Conservation (phyloP, 2,888 invertebrate genomes). For the Rhingia campestris region DNA sequence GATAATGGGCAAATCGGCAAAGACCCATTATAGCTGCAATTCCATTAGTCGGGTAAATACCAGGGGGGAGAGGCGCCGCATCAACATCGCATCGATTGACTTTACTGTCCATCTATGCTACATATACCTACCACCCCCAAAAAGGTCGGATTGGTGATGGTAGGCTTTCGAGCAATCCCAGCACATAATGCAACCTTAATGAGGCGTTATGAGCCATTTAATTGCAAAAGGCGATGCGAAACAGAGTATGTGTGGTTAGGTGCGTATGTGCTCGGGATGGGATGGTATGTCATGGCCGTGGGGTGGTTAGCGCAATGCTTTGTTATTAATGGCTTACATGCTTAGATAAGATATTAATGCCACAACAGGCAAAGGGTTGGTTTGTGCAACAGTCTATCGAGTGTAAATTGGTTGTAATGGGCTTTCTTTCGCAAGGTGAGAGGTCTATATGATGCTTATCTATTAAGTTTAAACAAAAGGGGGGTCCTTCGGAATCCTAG, state of each 20-base stretch:
- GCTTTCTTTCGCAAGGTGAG: neutral
- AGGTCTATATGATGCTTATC: too few species aligned
- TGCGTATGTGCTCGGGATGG: neutral
- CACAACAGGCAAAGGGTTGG: neutral
- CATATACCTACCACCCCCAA: neutral
- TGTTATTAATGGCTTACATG: slow-evolving; percentile 64
- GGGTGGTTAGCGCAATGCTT: slow-evolving; percentile 41
- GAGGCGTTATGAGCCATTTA: slow-evolving; percentile 74
- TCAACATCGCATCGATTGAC: slow-evolving; percentile 67
- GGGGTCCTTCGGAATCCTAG: too few species aligned
- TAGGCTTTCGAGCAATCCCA: slow-evolving; percentile 43
- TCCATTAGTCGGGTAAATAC: slow-evolving; percentile 54
- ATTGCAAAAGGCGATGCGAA: slow-evolving; percentile 70
- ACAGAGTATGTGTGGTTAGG: slow-evolving; percentile 16
- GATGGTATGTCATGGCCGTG: neutral
- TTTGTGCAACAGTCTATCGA: slow-evolving; percentile 50
- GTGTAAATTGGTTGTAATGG: slow-evolving; percentile 34
- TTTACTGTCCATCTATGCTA: slow-evolving; percentile 26
- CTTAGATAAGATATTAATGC: slow-evolving; percentile 34
- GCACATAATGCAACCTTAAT: slow-evolving; percentile 71
- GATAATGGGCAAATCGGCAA: slow-evolving; percentile 66
- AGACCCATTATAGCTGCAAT: slow-evolving; percentile 61
- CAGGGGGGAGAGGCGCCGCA: slow-evolving; percentile 33
- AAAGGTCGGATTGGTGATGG: neutral
- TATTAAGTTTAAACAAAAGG: too few species aligned